Evolutionary conservation across 2,113 vertebrate species (phyloP).

Genomic region (Crotalus helleri): DNA sequence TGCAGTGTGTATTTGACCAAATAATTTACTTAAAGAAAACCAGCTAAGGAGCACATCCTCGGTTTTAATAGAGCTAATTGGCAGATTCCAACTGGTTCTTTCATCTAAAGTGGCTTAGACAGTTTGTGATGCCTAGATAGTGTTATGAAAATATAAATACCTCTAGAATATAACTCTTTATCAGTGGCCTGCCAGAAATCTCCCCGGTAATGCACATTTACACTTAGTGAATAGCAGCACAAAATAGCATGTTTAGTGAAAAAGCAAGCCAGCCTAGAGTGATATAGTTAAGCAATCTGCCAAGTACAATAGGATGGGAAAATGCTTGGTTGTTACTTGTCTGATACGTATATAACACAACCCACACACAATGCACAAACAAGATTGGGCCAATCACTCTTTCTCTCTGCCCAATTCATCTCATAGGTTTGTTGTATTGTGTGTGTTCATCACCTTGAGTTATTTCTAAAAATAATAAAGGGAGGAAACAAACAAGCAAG

Average conservation of each 20-base stretch:
- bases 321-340: background rate
- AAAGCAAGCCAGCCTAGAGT: background rate
- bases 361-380: background rate
- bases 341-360: background rate
- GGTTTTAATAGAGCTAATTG: background rate
- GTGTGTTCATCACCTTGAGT: background rate
- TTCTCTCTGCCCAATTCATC: background rate
- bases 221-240: slow-evolving; percentile 7
- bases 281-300: background rate
- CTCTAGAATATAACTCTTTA: slow-evolving; percentile 17
- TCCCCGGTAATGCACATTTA: background rate
- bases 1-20: background rate
- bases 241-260: slow-evolving; percentile 28
- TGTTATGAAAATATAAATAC: slow-evolving; percentile 16
- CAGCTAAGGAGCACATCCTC: background rate
- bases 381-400: background rate
- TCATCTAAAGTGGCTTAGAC: slow-evolving; percentile 9
- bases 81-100: background rate
- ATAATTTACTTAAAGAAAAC: background rate
- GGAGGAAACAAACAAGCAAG: background rate
- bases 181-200: slow-evolving; percentile 16
- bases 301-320: background rate
- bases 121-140: background rate
- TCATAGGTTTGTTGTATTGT: background rate
- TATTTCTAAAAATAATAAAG: background rate